Base-by-base conservation (phyloP, 2,888 invertebrate genomes). In the Cheilosia scutellata region DNA sequence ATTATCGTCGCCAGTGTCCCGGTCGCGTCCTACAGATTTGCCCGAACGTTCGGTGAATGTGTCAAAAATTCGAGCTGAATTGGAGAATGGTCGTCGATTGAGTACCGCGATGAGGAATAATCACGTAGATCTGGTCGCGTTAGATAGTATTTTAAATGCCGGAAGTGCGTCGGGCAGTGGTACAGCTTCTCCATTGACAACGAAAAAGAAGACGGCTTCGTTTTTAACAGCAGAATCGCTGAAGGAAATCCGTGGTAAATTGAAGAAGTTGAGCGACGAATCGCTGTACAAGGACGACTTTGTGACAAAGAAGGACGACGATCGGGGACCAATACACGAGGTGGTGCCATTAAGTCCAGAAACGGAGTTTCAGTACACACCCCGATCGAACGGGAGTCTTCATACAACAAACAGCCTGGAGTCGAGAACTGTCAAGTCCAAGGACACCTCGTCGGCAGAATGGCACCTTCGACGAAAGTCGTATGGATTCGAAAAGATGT, bases 391-490 rank as follows among this genome's bases (percentile, higher is more conserved):
- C 29, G 82, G 63, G n/a, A 66, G 29, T 13, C 29, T 57, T 16
- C 89, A 89, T 60, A 89, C 88, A 2, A 91, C 92, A 5, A 91
- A 92, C 70, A 92, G 92, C 58, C 82, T 92, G 57, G 92, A 92
- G 75, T 90, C 90, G 9, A 89, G 91, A 68, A 89, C 90, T 65
- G 90, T 90, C 44, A 89, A 89, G 6, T 84, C 82, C 63, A 90
- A 92, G 57, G 92, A 92, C 49, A 90, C 90, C n/a, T 90, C 89
- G 6, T 91, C 91, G 2, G 89, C 95, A 88, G 95, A 95, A 88
- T 96, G 96, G 96, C 95, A 95, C 89, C 94, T 94, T 82, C 93
- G 96, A 87, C 93, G 96, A 87, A 96, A 96, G 91, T 96, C 96
- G 20, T 96, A 96, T 89, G 96, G 96, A 76, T 96, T 96, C 89